Conservation (phyloP, 1,140 invertebrate genomes). For the Drosophila bocqueti region DNA sequence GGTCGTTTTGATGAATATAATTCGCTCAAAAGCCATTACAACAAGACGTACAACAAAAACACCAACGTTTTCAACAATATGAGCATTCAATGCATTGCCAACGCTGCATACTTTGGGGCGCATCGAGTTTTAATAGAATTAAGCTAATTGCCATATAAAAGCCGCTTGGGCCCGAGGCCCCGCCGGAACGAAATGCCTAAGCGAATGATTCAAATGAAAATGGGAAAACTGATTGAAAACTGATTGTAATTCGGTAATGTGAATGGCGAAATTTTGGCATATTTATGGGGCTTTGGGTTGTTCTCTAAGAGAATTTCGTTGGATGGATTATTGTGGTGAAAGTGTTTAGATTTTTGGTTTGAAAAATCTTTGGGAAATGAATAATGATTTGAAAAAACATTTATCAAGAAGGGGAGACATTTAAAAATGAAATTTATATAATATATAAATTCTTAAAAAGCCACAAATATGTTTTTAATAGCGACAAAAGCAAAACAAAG, state of each 20-base stretch:
- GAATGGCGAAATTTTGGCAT: constrained; percentile 34
- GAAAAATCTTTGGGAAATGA: too few species aligned
- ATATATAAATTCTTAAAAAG: not conserved
- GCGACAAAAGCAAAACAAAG: not conserved
- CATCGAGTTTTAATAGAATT: constrained; percentile 74
- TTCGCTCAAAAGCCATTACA: constrained; percentile 32
- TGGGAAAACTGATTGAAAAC: constrained; percentile 61
- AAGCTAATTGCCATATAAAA: constrained; percentile 75
- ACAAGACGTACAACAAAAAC: constrained; percentile 20
- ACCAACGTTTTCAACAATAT: constrained; percentile 1
- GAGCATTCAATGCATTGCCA: constrained; percentile 10
- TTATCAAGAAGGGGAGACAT: not conserved
- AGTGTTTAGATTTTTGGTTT: not conserved
- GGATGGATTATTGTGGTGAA: not conserved
- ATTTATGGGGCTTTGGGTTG: constrained; percentile 20
- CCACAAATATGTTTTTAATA: too few species aligned
- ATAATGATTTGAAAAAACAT: not conserved
- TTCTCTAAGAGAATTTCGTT: constrained; percentile 16
- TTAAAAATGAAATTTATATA: not conserved
- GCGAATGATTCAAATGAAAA: constrained; percentile 40
- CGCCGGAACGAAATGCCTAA: constrained; percentile 4
- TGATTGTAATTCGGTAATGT: constrained; percentile 63
- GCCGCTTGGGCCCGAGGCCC: constrained; percentile 24
- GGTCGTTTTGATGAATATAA: constrained; percentile 32
- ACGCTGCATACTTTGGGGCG: constrained; percentile 32